These are phyloP conservation scores for Amphiura filiformis DNA, from an alignment of 35 echinoderm and acorn worm genomes.

Conservation along the genomic window DNA sequence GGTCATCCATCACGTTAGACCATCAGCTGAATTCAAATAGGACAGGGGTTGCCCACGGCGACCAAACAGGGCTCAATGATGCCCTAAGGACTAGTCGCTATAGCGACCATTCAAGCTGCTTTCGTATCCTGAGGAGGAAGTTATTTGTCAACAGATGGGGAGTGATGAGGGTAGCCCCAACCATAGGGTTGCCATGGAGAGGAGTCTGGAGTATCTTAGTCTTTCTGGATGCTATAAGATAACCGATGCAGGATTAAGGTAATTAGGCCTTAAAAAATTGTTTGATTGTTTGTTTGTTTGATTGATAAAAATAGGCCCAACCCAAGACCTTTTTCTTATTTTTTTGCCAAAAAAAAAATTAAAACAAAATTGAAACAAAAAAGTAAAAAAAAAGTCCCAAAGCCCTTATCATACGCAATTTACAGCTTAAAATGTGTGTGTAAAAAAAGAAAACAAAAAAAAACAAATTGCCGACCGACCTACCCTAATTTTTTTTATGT, in stretches of 20 bases:
- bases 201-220: conserved; percentile 67
- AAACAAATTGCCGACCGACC: too few relatives aligned
- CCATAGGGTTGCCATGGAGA: not conserved
- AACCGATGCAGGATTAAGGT: conserved; percentile 88
- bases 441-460: too few relatives aligned
- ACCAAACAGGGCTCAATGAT: not conserved
- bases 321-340: too few relatives aligned
- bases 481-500: too few relatives aligned
- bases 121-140: not conserved
- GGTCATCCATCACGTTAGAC: not conserved
- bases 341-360: too few relatives aligned
- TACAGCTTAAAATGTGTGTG: too few relatives aligned
- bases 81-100: conserved; percentile 55
- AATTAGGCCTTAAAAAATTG: too few relatives aligned
- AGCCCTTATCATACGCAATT: too few relatives aligned
- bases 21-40: not conserved
- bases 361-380: too few relatives aligned
- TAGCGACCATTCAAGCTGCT: not conserved
- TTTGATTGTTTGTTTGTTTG: too few relatives aligned
- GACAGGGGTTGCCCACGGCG: not conserved
- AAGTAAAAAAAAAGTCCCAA: too few relatives aligned
- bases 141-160: not conserved
- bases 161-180: not conserved
- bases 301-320: too few relatives aligned
- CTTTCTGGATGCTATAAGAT: conserved; percentile 82